Conservation (phyloP, 1,140 invertebrate species). For the Neodiprion pinetum region DNA sequence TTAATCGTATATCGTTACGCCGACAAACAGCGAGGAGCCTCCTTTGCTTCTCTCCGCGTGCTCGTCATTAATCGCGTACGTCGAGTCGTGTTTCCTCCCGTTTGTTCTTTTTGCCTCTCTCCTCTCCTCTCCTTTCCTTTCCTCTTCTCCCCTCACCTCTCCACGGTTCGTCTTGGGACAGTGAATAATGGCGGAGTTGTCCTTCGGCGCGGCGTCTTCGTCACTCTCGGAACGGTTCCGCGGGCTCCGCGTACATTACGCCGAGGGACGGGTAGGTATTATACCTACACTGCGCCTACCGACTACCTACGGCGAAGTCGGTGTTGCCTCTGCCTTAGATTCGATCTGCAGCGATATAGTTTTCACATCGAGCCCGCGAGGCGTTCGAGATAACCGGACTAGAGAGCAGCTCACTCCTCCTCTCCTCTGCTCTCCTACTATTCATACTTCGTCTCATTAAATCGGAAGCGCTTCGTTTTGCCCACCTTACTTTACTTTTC, state of each 20-base stretch:
- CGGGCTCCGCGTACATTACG: neutral
- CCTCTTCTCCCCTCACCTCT: neutral
- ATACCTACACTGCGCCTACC: too few relatives aligned
- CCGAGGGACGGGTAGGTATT: neutral
- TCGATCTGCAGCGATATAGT: neutral
- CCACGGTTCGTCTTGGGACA: neutral
- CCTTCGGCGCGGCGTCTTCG: constrained; percentile 1
- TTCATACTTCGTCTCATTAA: neutral
- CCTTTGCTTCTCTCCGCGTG: neutral
- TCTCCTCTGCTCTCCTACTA: neutral
- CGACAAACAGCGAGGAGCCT: neutral
- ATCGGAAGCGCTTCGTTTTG: neutral
- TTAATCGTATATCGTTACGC: constrained; percentile 2
- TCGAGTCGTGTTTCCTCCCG: neutral
- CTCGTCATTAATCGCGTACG: constrained; percentile 1
- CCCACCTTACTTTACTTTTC: too few relatives aligned
- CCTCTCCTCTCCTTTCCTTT: neutral
- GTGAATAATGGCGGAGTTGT: neutral
- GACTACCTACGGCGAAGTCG: too few relatives aligned
- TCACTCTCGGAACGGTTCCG: neutral
- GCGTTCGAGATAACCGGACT: neutral
- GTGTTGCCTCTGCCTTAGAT: neutral
- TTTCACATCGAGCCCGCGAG: neutral
- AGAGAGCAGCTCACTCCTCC: neutral
- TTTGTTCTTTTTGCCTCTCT: neutral